phyloP scores from a whole-genome alignment of 2,888 invertebrate species.

The Pseudococcus jackbeardsleyi region DNA sequence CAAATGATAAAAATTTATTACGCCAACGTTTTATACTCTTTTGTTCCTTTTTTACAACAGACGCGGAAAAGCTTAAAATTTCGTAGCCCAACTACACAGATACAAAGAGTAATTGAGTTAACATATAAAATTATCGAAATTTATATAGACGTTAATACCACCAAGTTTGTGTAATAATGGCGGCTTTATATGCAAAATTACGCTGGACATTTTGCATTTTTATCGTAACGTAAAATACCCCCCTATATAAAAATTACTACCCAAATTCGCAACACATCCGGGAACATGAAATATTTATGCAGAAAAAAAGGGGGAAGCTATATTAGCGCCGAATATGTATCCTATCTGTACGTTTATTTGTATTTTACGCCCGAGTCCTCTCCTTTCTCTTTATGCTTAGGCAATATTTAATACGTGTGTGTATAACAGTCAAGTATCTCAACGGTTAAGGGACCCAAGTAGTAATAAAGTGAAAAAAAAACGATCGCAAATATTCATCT shows the following conservation, averaged over 20 bases:
- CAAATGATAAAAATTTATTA: conserved; percentile 25
- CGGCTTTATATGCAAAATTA: conserved; percentile 33
- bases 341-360: conserved; percentile 12
- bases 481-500: too few relatives aligned
- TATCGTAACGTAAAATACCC: conserved; percentile 38
- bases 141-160: conserved; percentile 38
- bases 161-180: conserved; percentile 13
- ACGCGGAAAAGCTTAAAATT: conserved; percentile 35
- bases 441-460: too few relatives aligned
- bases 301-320: neutral
- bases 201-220: conserved; percentile 31
- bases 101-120: conserved; percentile 33
- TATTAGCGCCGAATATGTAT: conserved; percentile 2
- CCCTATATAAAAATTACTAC: conserved; percentile 21
- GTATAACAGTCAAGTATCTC: too few relatives aligned
- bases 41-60: neutral
- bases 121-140: conserved; percentile 41
- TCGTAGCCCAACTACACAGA: neutral
- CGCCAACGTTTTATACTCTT: neutral
- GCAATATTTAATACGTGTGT: too few relatives aligned
- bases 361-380: neutral
- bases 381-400: too few relatives aligned
- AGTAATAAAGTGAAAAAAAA: too few relatives aligned
- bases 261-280: conserved; percentile 11
- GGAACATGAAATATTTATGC: conserved; percentile 23